These are phyloP conservation scores for Poecilia velifera DNA, from an alignment of 2,797 vertebrate species.

Conservation along the genomic window DNA sequence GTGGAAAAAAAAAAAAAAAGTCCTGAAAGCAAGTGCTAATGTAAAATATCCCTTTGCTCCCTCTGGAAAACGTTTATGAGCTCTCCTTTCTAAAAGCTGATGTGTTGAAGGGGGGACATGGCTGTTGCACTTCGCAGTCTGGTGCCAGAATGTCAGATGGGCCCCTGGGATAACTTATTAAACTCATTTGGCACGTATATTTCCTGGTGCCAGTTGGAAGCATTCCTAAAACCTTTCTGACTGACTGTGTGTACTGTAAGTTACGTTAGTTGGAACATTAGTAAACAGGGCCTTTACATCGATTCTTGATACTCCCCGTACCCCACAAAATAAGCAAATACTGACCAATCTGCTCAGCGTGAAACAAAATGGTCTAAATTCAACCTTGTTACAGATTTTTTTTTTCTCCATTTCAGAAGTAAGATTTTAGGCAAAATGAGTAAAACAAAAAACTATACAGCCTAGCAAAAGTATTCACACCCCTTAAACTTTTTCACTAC, in stretches of 20 bases:
- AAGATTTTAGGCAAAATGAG: neutral
- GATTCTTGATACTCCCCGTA: constrained; percentile 62
- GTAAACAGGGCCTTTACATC: constrained; percentile 67
- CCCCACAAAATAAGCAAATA: constrained; percentile 62
- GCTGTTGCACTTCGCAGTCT: constrained; percentile 52
- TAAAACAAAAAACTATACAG: constrained; percentile 1
- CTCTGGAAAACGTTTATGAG: constrained; percentile 72
- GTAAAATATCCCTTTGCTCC: constrained; percentile 67
- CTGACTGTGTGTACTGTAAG: constrained; percentile 60
- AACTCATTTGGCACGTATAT: constrained; percentile 77
- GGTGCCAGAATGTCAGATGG: constrained; percentile 72
- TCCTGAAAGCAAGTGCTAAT: constrained; percentile 62
- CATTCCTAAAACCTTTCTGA: constrained; percentile 64
- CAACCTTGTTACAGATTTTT: constrained; percentile 14
- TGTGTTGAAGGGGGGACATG: constrained; percentile 66
- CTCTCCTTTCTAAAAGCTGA: constrained; percentile 59
- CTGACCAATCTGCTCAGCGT: constrained; percentile 42
- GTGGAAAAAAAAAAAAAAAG: constrained; percentile 42
- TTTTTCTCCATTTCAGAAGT: neutral
- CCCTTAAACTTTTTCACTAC: neutral
- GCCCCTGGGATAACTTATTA: constrained; percentile 78
- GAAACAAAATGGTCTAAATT: constrained; percentile 43
- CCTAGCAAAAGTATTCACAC: neutral
- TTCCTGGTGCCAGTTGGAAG: constrained; percentile 74
- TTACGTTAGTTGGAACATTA: constrained; percentile 53